These are phyloP conservation scores for Leguminivora glycinivorella DNA, from an alignment of 1,140 invertebrate genomes.

Conservation along the genomic window DNA sequence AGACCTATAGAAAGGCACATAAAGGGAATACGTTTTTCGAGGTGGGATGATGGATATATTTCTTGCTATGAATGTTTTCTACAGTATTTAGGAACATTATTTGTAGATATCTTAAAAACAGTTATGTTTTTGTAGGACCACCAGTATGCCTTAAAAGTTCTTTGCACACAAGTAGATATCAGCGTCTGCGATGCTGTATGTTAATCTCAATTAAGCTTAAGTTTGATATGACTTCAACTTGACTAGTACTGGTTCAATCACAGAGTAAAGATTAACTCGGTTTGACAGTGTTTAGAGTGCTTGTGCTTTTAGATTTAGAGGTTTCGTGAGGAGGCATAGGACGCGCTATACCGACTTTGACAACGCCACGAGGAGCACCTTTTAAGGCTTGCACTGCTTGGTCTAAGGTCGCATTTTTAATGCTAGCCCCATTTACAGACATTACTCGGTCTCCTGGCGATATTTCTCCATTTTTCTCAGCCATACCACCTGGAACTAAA, in stretches of 20 bases:
- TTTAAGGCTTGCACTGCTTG: slow-evolving; percentile 94
- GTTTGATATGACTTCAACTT: slow-evolving; percentile 68
- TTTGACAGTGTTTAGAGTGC: slow-evolving; percentile 58
- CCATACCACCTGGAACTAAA: slow-evolving; percentile 94
- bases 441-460: slow-evolving; percentile 95
- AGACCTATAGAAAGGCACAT: no score
- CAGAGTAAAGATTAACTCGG: slow-evolving; percentile 66
- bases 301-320: slow-evolving; percentile 70
- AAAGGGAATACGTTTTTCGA: no score
- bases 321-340: slow-evolving; percentile 67
- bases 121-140: background rate
- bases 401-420: slow-evolving; percentile 93
- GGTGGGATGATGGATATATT: no score
- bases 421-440: slow-evolving; percentile 91
- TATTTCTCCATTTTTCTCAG: slow-evolving; percentile 91
- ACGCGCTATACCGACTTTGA: slow-evolving; percentile 84
- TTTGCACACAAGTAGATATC: slow-evolving; percentile 2
- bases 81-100: no score
- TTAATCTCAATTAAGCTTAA: slow-evolving; percentile 49
- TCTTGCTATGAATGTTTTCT: no score
- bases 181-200: slow-evolving; percentile 31
- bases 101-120: no score
- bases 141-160: background rate
- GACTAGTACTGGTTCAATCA: slow-evolving; percentile 68
- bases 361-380: slow-evolving; percentile 89